phyloP scores from a whole-genome alignment of 2,888 invertebrate genomes.

The Phalera bucephala region DNA sequence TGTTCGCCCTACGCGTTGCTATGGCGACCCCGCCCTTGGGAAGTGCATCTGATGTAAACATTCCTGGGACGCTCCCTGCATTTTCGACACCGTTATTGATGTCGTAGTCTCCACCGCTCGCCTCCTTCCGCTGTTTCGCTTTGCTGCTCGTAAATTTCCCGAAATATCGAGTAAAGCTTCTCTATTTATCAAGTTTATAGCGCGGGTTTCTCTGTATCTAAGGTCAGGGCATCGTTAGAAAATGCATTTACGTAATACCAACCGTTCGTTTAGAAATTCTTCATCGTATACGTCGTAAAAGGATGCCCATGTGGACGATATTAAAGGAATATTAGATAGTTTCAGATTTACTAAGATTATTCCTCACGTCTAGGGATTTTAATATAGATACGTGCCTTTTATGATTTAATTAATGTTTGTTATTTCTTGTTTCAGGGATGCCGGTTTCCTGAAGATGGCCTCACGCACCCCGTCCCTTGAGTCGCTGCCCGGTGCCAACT shows the following conservation, averaged over 20 bases:
- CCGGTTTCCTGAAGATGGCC: constrained; percentile 96
- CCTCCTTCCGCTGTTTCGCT: constrained; percentile 53
- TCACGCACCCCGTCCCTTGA: constrained; percentile 96
- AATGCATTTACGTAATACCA: constrained; percentile 46
- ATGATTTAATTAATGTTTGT: constrained; percentile 24
- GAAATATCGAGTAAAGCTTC: constrained; percentile 61
- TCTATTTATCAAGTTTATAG: constrained; percentile 68
- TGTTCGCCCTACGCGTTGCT: constrained; percentile 46
- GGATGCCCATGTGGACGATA: constrained; percentile 9
- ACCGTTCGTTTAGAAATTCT: constrained; percentile 29
- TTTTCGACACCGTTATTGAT: constrained; percentile 64
- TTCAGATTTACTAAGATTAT: neutral
- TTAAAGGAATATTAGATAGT: constrained; percentile 11
- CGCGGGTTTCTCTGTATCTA: constrained; percentile 45
- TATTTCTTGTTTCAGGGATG: constrained; percentile 87
- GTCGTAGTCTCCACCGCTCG: constrained; percentile 50
- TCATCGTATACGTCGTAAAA: constrained; percentile 11
- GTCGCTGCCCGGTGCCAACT: constrained; percentile 95
- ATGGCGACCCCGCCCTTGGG: constrained; percentile 39
- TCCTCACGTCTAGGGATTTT: neutral
- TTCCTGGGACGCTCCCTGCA: constrained; percentile 48
- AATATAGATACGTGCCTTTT: no score
- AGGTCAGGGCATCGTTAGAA: constrained; percentile 48
- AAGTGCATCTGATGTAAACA: constrained; percentile 54
- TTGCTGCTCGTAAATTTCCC: constrained; percentile 54